Evolutionary conservation across 1,140 invertebrate species (phyloP).

Genomic region (Pogonomyrmex californicus): DNA sequence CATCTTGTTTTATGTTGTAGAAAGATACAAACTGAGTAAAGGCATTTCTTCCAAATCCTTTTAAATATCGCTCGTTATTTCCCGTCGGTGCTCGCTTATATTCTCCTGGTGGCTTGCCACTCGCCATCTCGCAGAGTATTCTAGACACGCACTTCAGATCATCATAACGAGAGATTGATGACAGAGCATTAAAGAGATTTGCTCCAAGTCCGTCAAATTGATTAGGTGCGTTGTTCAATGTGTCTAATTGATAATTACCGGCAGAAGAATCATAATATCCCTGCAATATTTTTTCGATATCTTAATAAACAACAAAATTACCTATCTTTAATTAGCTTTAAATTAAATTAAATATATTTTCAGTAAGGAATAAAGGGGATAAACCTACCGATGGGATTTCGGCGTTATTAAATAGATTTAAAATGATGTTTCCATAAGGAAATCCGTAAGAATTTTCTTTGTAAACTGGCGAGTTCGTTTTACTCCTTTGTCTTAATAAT

Average conservation of each 20-base stretch:
- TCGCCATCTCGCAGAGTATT: conserved; percentile 92
- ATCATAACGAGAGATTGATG: conserved; percentile 92
- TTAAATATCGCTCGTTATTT: conserved; percentile 68
- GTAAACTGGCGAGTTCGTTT: conserved; percentile 26
- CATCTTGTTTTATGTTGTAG: not conserved
- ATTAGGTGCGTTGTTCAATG: not conserved
- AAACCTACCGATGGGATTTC: conserved; percentile 50
- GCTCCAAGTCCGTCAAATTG: conserved; percentile 65
- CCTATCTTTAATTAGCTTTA: not conserved
- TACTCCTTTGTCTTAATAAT: not conserved
- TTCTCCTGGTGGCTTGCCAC: conserved; percentile 87
- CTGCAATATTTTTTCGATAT: not conserved
- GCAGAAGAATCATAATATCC: conserved; percentile 8
- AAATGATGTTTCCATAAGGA: conserved; percentile 48
- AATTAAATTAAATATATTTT: not conserved
- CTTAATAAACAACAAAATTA: not conserved
- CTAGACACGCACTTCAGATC: conserved; percentile 92
- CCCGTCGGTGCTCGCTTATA: conserved; percentile 54
- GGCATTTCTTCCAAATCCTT: conserved; percentile 87
- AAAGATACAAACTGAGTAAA: conserved; percentile 88
- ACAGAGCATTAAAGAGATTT: conserved; percentile 88
- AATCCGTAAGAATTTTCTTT: conserved; percentile 36
- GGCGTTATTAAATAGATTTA: conserved; percentile 38
- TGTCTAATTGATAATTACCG: conserved; percentile 58
- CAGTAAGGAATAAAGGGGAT: not conserved